Evolutionary conservation across 2,888 invertebrate genomes (phyloP), one percentile per base, ranked within the genome.

Genomic region (Stomorhina lunata): DNA sequence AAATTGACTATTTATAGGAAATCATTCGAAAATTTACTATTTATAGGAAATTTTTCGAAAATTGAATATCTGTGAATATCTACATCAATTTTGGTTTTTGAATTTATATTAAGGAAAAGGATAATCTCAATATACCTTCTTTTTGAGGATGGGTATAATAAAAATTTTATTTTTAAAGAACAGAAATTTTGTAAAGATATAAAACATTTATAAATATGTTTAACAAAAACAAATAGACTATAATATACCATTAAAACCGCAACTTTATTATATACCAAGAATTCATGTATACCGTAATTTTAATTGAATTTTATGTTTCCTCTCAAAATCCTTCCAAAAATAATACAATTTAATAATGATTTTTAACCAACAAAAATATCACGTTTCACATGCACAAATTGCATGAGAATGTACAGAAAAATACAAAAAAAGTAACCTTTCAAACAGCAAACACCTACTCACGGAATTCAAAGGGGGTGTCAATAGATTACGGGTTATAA

Each of bases 381-480:
- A 55, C 63, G 48, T 65, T 65, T 37, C 32, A 71, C 45, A 65
- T 72, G 59, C 48, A 59, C n/a, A 45, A 50, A 25, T 68, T 59
- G 48, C 59, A 48, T 4, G 57, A 22, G 10, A 68, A 32, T 50
- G 29, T 15, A 6, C 9, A 57, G 20, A 29, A 45, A 63, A n/a
- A n/a, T n/a, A n/a, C n/a, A n/a, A n/a, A n/a, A n/a, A n/a, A n/a
- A n/a, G n/a, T n/a, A n/a, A 65, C 17, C 9, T 32, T 61, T 61
- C 40, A 43, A 63, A 55, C 9, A 50, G 20, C 57, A 63, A 61
- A 50, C 29, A 69, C n/a, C 27, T 61, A 9, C 61, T 43, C 34
- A 17, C 57, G 40, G 29, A 22, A 72, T 57, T 12, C 17, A 20
- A 1, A 22, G 40, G 27, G 12, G 10, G 40, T 63, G 29, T 43